Conservation (phyloP, 2,113 vertebrate genomes). For the Erythrolamprus reginae region DNA sequence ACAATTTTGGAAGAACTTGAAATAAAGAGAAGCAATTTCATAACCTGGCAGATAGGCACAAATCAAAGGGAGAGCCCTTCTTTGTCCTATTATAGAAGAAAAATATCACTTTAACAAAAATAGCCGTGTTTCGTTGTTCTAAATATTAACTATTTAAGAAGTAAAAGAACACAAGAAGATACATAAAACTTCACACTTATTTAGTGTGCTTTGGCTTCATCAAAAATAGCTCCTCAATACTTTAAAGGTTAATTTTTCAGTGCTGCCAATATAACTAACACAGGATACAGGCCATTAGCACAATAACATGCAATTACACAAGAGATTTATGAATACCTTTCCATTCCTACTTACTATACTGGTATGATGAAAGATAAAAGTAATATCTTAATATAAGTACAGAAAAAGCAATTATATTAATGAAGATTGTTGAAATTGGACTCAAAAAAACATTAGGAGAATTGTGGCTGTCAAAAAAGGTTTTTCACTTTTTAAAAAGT, state of each 20-base stretch:
- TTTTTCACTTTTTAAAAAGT: neutral
- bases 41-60: conserved; percentile 31
- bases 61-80: conserved; percentile 30
- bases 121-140: conserved; percentile 18
- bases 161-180: conserved; percentile 11
- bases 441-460: neutral
- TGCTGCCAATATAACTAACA: conserved; percentile 31
- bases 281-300: conserved; percentile 4
- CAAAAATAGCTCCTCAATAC: conserved; percentile 3
- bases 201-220: conserved; percentile 36
- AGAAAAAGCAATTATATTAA: conserved; percentile 6
- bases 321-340: conserved; percentile 27
- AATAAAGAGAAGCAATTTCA: conserved; percentile 24
- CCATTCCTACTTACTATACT: conserved; percentile 9
- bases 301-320: conserved; percentile 1
- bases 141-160: neutral
- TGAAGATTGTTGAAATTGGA: conserved; percentile 25
- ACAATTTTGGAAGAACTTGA: conserved; percentile 31
- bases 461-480: neutral
- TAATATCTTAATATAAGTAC: conserved; percentile 18
- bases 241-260: conserved; percentile 24
- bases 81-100: conserved; percentile 41
- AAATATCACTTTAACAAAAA: conserved; percentile 42
- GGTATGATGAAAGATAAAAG: neutral
- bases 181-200: conserved; percentile 34